phyloP scores from a whole-genome alignment of 2,888 invertebrate genomes.

The Dimorphilus gyrociliatus region DNA sequence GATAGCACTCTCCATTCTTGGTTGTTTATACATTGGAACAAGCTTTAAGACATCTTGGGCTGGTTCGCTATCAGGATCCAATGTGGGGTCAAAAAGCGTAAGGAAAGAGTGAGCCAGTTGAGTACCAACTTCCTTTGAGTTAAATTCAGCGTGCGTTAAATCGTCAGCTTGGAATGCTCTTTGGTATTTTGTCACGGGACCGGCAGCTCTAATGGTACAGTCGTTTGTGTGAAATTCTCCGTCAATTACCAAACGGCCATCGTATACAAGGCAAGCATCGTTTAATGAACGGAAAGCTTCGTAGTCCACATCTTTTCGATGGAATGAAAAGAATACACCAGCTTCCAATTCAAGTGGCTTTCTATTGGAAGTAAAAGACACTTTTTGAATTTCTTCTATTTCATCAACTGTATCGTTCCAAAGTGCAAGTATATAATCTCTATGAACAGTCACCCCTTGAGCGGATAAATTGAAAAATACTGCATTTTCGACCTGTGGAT shows the following conservation, averaged over 20 bases:
- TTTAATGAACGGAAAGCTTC: too few relatives aligned
- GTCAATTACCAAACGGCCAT: slow-evolving; percentile 37
- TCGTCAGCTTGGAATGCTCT: slow-evolving; percentile 34
- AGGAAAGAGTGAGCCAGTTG: slow-evolving; percentile 33
- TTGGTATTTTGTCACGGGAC: slow-evolving; percentile 36
- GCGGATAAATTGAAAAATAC: slow-evolving; percentile 16
- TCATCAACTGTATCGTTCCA: slow-evolving; percentile 24
- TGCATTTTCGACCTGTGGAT: slow-evolving; percentile 20
- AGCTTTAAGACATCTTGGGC: slow-evolving; percentile 28
- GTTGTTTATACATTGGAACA: slow-evolving; percentile 34
- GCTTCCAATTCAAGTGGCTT: slow-evolving; percentile 17
- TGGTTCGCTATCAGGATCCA: slow-evolving; percentile 21
- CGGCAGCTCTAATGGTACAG: slow-evolving; percentile 32
- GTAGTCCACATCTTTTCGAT: too few relatives aligned
- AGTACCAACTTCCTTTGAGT: slow-evolving; percentile 36
- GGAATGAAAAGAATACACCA: too few relatives aligned
- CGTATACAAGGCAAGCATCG: slow-evolving; percentile 37
- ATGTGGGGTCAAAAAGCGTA: slow-evolving; percentile 32
- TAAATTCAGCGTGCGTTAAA: slow-evolving; percentile 35
- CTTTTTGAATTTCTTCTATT: slow-evolving; percentile 14
- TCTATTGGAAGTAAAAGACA: slow-evolving; percentile 20
- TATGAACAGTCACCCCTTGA: slow-evolving; percentile 20
- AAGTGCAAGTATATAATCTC: slow-evolving; percentile 22
- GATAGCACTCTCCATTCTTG: slow-evolving; percentile 26
- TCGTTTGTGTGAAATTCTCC: slow-evolving; percentile 38